A percentile compares a stretch with the other conserved stretches of the same genome.
Evolutionary conservation across 2,113 vertebrate species (phyloP).

Genomic region (Dissostichus mawsoni): DNA sequence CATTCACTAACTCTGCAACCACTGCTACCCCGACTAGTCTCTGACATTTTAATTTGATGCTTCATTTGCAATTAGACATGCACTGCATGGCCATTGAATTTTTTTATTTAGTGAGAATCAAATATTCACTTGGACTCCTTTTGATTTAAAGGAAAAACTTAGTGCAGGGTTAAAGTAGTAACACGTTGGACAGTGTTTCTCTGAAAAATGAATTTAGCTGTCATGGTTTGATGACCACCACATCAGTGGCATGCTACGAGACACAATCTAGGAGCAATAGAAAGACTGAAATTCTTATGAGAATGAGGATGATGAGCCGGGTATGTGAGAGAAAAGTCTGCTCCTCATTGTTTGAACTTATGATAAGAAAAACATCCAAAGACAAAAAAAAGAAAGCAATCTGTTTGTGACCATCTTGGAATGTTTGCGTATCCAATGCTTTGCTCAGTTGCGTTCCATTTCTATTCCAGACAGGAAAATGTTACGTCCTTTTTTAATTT

Average conservation of each 20-base stretch:
- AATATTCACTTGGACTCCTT: constrained; percentile 68
- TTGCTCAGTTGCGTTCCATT: constrained; percentile 64
- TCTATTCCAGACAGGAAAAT: constrained; percentile 60
- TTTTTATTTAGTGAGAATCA: constrained; percentile 75
- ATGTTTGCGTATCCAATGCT: constrained; percentile 48
- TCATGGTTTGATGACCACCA: constrained; percentile 41
- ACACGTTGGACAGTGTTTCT: constrained; percentile 56
- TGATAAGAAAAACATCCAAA: constrained; percentile 43
- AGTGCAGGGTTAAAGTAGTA: constrained; percentile 56
- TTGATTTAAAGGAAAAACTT: constrained; percentile 53
- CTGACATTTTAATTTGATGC: constrained; percentile 80
- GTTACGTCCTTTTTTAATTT: constrained; percentile 72
- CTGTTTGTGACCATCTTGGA: constrained; percentile 57
- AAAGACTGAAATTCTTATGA: constrained; percentile 34
- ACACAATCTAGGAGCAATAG: no score
- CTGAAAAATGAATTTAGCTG: constrained; percentile 69
- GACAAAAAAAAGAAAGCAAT: constrained; percentile 44
- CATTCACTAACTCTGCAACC: constrained; percentile 51
- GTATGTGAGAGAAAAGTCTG: constrained; percentile 5
- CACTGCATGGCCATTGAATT: constrained; percentile 69
- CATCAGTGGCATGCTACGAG: constrained; percentile 38
- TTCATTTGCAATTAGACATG: constrained; percentile 80
- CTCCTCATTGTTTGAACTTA: constrained; percentile 41
- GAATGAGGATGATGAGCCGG: constrained; percentile 24
- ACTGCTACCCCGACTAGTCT: constrained; percentile 53